Base-by-base conservation (phyloP, 2,888 invertebrate species). In the Criorhina ranunculi region DNA sequence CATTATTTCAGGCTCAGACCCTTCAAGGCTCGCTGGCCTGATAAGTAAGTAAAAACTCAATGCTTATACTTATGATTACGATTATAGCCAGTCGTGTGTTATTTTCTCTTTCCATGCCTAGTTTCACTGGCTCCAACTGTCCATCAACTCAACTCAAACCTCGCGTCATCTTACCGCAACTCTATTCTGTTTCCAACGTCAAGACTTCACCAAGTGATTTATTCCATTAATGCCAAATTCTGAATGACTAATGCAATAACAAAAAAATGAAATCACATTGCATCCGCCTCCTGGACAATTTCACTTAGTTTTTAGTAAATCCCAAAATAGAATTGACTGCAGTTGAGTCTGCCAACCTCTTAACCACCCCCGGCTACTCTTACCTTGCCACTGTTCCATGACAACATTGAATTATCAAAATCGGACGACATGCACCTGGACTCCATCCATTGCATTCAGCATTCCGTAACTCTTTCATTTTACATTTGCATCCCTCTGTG, bases 291-390 rank as follows among this genome's bases (percentile, higher is more conserved):
- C 49, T 77, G 57, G 46, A 66, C 57, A 60, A 60, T 53, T 70
- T 66, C 72, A 77, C 53, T 53, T 19, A 53, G 53, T 53, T 53
- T 64, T 51, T 40, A 17, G 44, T n/a, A 66, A 55, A 78, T 78
- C 60, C 66, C 37, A 78, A 78, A 82, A 70, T 78, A 78, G 66
- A 82, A 78, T 78, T 72, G 78, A 78, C 82, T 77, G 81, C 70
- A 81, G 42, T 81, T 81, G 42, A 55, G 64, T 42, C 24, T 76
- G 33, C 24, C 37, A 79, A 66, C 59, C 24, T 35, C 19, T 12
- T 51, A 57, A 46, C 40, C n/a, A n/a, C n/a, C n/a, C n/a, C 29
- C 57, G 24, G 15, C 59, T n/a, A 19, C 17, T 40, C 44, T 35
- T 35, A 29, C 55, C 19, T 66, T 11, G 51, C 55, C 33, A 31